Conservation (phyloP, 2,113 vertebrate species). For the Equus przewalskii region DNA sequence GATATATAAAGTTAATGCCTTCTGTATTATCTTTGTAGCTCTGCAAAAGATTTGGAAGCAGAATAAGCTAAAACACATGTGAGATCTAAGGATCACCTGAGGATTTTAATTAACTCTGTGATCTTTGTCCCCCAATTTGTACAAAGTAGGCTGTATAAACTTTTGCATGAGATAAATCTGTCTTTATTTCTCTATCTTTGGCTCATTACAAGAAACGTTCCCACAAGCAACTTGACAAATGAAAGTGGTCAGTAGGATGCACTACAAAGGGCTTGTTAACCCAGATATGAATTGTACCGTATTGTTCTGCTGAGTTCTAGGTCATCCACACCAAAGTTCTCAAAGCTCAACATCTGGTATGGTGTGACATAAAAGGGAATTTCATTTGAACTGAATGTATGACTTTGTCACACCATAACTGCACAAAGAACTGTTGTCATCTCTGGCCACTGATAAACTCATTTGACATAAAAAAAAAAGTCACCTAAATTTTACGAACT, state of each 20-base stretch:
- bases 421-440: neutral
- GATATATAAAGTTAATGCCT: neutral
- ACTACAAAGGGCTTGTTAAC: neutral
- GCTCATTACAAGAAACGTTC: neutral
- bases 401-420: neutral
- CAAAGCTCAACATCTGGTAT: neutral
- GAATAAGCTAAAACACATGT: neutral
- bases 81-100: neutral
- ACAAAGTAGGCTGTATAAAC: neutral
- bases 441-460: neutral
- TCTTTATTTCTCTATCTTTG: neutral
- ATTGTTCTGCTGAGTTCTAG: slow-evolving; percentile 2
- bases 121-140: neutral
- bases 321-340: neutral
- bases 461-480: neutral
- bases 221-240: neutral
- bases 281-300: neutral
- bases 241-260: neutral
- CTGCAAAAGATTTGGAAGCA: slow-evolving; percentile 16
- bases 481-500: neutral
- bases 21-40: neutral
- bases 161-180: neutral
- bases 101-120: neutral
- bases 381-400: neutral
- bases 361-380: neutral